phyloP scores from a whole-genome alignment of 2,113 vertebrate genomes.

The Glaucomys volans region DNA sequence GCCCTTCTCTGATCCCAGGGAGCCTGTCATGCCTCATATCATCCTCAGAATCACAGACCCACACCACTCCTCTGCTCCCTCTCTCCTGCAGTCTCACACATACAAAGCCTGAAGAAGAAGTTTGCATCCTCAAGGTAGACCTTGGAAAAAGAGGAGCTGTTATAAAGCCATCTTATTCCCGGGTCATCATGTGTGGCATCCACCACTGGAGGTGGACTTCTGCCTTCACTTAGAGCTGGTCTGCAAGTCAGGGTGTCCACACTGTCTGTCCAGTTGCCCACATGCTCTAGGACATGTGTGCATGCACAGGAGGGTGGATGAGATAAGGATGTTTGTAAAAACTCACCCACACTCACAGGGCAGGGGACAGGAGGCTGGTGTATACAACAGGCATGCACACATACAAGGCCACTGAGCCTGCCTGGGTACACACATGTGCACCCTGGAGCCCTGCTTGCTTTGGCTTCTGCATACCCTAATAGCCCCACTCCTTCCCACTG shows the following conservation, averaged over 20 bases:
- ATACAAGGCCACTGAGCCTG: not conserved
- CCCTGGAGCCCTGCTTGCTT: not conserved
- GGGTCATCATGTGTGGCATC: too few relatives aligned
- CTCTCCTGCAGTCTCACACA: not conserved
- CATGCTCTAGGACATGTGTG: not conserved
- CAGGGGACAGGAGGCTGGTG: not conserved
- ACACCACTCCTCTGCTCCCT: not conserved
- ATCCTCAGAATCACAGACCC: not conserved
- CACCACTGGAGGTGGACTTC: not conserved
- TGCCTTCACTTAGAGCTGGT: not conserved
- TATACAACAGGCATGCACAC: not conserved
- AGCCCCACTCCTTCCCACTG: not conserved
- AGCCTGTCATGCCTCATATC: not conserved
- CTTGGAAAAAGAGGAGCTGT: not conserved
- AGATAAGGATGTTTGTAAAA: too few relatives aligned
- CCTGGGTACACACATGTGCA: too few relatives aligned
- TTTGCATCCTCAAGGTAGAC: not conserved
- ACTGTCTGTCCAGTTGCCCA: too few relatives aligned
- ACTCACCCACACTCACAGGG: too few relatives aligned
- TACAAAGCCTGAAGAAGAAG: not conserved
- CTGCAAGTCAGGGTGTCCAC: too few relatives aligned
- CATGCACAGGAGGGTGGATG: accelerated
- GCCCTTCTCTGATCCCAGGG: not conserved
- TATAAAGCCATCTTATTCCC: too few relatives aligned
- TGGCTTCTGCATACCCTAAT: not conserved